These are phyloP conservation scores for Emydura subglobosa DNA, from an alignment of 2,113 vertebrate genomes.

Conservation along the genomic window DNA sequence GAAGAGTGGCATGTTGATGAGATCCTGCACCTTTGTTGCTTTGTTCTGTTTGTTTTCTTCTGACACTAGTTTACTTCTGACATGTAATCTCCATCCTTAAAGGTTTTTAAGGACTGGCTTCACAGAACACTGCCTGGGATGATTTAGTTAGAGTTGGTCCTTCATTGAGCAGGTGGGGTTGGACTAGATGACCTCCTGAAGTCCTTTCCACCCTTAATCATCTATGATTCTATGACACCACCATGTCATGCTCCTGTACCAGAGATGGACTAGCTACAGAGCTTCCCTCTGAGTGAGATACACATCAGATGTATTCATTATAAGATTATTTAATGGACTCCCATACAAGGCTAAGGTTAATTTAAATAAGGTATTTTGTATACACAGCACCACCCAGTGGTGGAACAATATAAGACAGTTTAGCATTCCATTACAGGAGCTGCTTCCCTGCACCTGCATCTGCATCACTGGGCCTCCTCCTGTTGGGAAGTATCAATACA, in stretches of 20 bases:
- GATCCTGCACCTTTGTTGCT: background rate
- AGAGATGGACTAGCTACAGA: background rate
- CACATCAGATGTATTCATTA: background rate
- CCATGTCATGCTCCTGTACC: background rate
- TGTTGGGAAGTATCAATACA: background rate
- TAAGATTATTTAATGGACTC: background rate
- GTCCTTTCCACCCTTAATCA: too few relatives aligned
- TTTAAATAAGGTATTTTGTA: background rate
- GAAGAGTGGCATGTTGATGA: background rate
- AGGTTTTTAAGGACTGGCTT: too few relatives aligned
- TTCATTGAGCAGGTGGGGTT: too few relatives aligned
- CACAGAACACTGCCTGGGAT: too few relatives aligned
- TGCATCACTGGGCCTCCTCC: background rate
- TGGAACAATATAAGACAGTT: background rate
- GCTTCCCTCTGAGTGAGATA: background rate
- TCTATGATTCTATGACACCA: background rate
- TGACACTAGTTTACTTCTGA: background rate
- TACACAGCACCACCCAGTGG: background rate
- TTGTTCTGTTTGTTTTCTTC: background rate
- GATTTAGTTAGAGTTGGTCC: too few relatives aligned
- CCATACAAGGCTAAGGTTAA: background rate
- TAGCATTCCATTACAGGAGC: background rate
- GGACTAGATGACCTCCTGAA: too few relatives aligned
- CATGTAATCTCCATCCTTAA: background rate
- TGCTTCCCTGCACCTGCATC: too few relatives aligned